Evolutionary conservation across 1,140 invertebrate genomes (phyloP).

Genomic region (Papilio helenus): DNA sequence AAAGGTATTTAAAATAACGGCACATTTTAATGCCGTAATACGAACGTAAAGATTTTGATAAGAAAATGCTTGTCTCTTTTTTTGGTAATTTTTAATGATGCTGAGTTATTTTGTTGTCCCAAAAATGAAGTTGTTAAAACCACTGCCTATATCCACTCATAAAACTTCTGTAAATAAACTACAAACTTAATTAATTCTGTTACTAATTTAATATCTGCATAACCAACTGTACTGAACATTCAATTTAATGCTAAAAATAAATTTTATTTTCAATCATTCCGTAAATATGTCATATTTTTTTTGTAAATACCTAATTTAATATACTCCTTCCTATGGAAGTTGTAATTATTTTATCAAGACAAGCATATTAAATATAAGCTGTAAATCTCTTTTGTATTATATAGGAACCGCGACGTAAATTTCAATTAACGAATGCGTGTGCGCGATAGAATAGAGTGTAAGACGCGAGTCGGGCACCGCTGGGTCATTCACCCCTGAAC

Average conservation of each 20-base stretch:
- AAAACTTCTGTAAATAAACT: background rate
- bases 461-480: constrained; percentile 51
- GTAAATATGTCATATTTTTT: background rate
- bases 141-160: background rate
- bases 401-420: constrained; percentile 25
- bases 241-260: background rate
- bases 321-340: background rate
- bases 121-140: constrained; percentile 9
- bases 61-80: constrained; percentile 11
- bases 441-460: constrained; percentile 66
- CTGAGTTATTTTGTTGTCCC: background rate
- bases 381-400: background rate
- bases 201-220: background rate
- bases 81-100: constrained; percentile 28
- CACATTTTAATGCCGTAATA: constrained; percentile 25
- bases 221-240: background rate
- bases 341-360: background rate
- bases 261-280: background rate
- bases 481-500: constrained; percentile 73
- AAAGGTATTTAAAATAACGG: constrained; percentile 36
- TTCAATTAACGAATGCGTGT: constrained; percentile 51
- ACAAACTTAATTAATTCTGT: background rate
- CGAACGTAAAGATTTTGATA: constrained; percentile 35
- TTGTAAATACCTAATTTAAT: background rate
- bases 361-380: background rate